phyloP scores from a whole-genome alignment of 2,113 vertebrate genomes.

The Echinops telfairi region DNA sequence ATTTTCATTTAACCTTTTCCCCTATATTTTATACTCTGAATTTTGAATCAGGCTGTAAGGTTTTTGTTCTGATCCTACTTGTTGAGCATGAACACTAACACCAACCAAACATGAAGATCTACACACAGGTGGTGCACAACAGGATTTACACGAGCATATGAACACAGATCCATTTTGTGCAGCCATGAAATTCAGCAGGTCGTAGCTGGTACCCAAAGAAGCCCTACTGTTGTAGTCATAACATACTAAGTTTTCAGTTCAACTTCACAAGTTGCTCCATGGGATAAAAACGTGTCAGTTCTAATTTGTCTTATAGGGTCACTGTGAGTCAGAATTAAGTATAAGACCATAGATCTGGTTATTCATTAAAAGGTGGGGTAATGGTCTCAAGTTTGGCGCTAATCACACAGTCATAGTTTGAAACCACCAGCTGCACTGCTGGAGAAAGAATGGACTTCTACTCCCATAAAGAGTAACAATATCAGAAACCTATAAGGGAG shows the following conservation, averaged over 20 bases:
- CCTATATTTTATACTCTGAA: background rate
- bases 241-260: background rate
- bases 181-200: background rate
- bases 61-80: background rate
- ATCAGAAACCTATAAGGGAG: too few relatives aligned
- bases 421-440: too few relatives aligned
- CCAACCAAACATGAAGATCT: background rate
- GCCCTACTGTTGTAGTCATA: background rate
- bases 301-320: background rate
- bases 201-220: background rate
- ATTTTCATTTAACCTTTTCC: constrained; percentile 38
- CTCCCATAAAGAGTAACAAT: too few relatives aligned
- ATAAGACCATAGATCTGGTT: background rate
- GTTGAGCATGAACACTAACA: background rate
- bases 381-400: too few relatives aligned
- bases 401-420: too few relatives aligned
- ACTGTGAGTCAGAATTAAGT: background rate
- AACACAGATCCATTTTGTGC: background rate
- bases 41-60: background rate
- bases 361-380: too few relatives aligned
- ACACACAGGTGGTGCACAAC: background rate
- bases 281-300: background rate
- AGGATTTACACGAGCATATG: background rate
- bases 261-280: background rate
- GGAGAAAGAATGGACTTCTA: too few relatives aligned